Percentiles rank a stretch among this genome's conserved stretches.
Conservation (phyloP, 2,113 vertebrate species). For the Epinephelus lanceolatus region DNA sequence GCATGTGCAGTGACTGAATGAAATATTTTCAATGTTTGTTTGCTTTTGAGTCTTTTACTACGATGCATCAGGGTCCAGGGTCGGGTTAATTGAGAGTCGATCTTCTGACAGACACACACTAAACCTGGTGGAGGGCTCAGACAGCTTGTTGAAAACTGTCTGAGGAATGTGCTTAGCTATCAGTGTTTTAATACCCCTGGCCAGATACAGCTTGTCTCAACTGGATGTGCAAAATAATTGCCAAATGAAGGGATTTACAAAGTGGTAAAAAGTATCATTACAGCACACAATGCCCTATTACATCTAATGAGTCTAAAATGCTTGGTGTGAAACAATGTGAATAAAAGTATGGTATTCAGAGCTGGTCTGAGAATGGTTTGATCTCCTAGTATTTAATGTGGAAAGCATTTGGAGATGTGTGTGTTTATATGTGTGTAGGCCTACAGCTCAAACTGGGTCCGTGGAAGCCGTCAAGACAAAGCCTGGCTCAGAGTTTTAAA, state of each 20-base stretch:
- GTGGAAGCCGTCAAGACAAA: slow-evolving; percentile 34
- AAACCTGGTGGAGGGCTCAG: slow-evolving; percentile 3
- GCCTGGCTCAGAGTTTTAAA: slow-evolving; percentile 25
- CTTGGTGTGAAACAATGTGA: slow-evolving; percentile 34
- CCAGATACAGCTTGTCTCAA: slow-evolving; percentile 36
- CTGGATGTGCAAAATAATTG: neutral
- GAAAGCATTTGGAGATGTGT: slow-evolving; percentile 9
- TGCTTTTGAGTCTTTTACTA: slow-evolving; percentile 11
- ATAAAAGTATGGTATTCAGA: slow-evolving; percentile 19
- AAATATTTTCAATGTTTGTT: neutral
- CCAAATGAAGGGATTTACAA: neutral
- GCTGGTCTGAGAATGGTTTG: slow-evolving; percentile 35
- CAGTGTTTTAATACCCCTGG: neutral
- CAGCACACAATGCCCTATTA: neutral
- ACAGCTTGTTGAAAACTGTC: slow-evolving; percentile 47
- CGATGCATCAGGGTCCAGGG: neutral
- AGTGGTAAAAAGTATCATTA: neutral
- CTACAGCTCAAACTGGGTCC: slow-evolving; percentile 5
- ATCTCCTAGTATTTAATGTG: slow-evolving; percentile 42
- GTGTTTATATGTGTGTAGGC: slow-evolving; percentile 10
- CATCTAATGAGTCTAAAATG: neutral
- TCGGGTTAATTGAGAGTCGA: neutral
- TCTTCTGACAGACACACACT: slow-evolving; percentile 4
- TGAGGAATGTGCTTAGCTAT: slow-evolving; percentile 63
- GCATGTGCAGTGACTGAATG: neutral